phyloP scores from a whole-genome alignment of 2,888 invertebrate genomes.

The Lobophora halterata region DNA sequence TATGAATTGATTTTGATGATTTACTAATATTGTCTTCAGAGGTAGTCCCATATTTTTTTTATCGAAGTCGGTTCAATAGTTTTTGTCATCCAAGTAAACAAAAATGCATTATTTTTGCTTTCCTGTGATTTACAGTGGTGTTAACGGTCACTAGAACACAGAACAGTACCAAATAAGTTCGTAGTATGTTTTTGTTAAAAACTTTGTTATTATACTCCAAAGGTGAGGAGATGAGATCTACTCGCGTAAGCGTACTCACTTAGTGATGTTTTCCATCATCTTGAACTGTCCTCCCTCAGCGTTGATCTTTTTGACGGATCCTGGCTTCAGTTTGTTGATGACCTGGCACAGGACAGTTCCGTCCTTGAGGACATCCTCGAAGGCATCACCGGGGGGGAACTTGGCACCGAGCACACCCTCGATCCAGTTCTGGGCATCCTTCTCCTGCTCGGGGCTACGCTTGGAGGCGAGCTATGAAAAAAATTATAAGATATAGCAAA shows the following conservation, averaged over 20 bases:
- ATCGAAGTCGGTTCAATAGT: no score
- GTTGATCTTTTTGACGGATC: conserved; percentile 94
- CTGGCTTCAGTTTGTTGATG: conserved; percentile 96
- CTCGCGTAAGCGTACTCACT: conserved; percentile 79
- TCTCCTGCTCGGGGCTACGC: conserved; percentile 90
- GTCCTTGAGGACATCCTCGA: conserved; percentile 95
- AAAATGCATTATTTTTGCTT: no score
- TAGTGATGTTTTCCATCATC: conserved; percentile 99
- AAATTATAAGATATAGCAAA: no score
- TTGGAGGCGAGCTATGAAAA: conserved; percentile 87
- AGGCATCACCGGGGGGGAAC: conserved; percentile 89
- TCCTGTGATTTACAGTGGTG: no score
- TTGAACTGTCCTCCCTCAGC: conserved; percentile 98
- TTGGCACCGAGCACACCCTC: conserved; percentile 92
- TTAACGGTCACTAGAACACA: no score
- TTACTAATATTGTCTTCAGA: no score
- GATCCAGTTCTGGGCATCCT: conserved; percentile 96
- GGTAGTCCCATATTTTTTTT: no score
- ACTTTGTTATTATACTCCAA: not conserved
- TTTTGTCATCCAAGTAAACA: no score
- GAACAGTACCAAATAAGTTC: no score
- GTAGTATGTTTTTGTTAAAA: no score
- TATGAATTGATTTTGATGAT: no score
- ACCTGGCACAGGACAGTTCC: conserved; percentile 95
- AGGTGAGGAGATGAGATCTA: not conserved